Conservation (phyloP, 30 jellyfish, hydroid and myxozoan genomes). For the Pelagia noctiluca region DNA sequence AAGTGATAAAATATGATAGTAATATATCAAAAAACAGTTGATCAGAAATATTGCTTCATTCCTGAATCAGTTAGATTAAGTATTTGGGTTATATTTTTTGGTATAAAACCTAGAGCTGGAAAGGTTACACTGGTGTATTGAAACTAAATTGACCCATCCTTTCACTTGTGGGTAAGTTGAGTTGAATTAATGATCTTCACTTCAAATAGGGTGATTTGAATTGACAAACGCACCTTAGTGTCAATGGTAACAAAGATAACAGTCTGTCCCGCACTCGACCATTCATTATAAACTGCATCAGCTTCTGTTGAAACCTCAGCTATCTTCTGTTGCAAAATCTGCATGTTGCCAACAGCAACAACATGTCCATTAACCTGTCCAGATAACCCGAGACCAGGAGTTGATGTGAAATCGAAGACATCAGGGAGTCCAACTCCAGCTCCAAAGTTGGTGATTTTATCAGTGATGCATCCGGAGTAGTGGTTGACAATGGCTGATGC, state of each 20-base stretch:
- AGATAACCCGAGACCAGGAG: conserved; percentile 80
- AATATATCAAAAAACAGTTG: no score
- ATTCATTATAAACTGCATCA: conserved; percentile 23
- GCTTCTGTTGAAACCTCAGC: conserved; percentile 32
- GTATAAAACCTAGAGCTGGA: no score
- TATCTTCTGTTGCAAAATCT: conserved; percentile 51
- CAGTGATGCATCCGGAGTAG: conserved; percentile 93
- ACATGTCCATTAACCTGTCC: conserved; percentile 60
- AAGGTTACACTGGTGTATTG: no score
- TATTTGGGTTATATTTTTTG: no score
- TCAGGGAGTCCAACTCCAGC: conserved; percentile 87
- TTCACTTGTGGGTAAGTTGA: no score
- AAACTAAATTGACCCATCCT: no score
- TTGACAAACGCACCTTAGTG: conserved; percentile 37
- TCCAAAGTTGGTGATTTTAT: conserved; percentile 75
- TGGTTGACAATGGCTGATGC: conserved; percentile 92
- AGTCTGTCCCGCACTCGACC: conserved; percentile 79
- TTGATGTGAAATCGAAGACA: conserved; percentile 67
- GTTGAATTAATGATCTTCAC: no score
- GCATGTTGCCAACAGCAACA: conserved; percentile 83
- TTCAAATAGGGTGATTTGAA: neutral
- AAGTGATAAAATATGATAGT: no score
- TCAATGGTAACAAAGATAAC: conserved; percentile 87
- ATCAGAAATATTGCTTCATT: no score
- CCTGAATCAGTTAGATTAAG: no score